phyloP scores from a whole-genome alignment of 2,888 invertebrate species.

The Baccha elongata region DNA sequence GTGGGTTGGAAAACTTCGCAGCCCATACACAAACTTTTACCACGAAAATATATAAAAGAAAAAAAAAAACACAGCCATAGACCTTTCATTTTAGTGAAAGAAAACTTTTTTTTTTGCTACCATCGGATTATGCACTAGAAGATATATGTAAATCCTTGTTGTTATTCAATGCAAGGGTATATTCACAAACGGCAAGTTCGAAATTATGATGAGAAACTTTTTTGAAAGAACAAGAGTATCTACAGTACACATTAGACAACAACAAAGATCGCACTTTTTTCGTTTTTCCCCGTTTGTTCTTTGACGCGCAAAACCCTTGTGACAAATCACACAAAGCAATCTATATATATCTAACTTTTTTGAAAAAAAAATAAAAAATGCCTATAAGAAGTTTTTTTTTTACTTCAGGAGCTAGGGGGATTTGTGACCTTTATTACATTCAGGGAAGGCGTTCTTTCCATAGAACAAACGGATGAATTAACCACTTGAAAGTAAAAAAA shows the following conservation, averaged over 20 bases:
- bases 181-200: constrained; percentile 41
- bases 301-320: constrained; percentile 27
- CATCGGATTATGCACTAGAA: not conserved
- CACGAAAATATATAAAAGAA: constrained; percentile 4
- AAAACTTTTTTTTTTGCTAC: constrained; percentile 26
- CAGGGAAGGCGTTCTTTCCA: not conserved
- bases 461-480: not conserved
- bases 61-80: constrained; percentile 14
- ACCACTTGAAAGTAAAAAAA: not conserved
- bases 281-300: not conserved
- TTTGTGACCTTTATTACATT: constrained; percentile 19
- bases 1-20: constrained; percentile 14
- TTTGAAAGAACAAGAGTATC: not conserved
- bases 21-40: constrained; percentile 19
- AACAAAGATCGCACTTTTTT: constrained; percentile 6
- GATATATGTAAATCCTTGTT: constrained; percentile 7
- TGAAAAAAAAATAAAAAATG: not conserved
- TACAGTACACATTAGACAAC: not conserved
- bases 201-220: constrained; percentile 62
- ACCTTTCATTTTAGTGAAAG: constrained; percentile 11
- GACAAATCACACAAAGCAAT: constrained; percentile 53
- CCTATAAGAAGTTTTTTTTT: not conserved
- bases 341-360: constrained; percentile 27
- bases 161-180: constrained; percentile 56
- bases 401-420: constrained; percentile 30